Evolutionary conservation across 1,140 invertebrate genomes (phyloP), one percentile per base, ranked within the genome.

Genomic region (Zaprionus inermis): DNA sequence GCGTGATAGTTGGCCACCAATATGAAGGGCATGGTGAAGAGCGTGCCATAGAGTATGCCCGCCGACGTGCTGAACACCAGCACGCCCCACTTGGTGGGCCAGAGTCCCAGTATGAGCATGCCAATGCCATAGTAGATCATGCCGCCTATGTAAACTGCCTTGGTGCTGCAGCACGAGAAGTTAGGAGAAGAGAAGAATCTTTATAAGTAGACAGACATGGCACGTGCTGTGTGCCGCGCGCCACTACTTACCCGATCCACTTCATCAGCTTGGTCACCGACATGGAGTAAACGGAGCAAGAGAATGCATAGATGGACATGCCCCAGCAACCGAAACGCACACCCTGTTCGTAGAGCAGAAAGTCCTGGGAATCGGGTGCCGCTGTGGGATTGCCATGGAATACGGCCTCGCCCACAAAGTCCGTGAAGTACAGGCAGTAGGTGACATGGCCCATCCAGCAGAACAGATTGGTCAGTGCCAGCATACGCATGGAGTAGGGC

Each of bases 361-460:
- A 56, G 3, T 32, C 63, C 12, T 76, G 64, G 0, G 91, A 79
- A 6, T 64, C 52, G 2, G 78, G 76, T 0, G 81, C 14, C 1
- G 91, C 91, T 78, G 93, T 94, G 3, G 96, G 96, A 93, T 96
- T 94, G 0, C 96, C 96, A 11, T 94, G 93, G 81, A 95, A 97
- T 6, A 97, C 96, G 5, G 95, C 94, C 90, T 97, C 96, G 0
- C 96, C 97, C 1, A 97, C 97, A 85, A 97, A 97, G 92, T 97
- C 96, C 0, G 97, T 97, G 77, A 97, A 97, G 81, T 97, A 97
- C 0, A 98, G 92, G 0, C 96, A 97, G 79, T 97, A 98, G 81
- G 96, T 97, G 0, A 97, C 95, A 41, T 97, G 95, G 0, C 96
- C 96, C 96, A 97, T 97, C 97, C 97, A 97, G 78, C 96, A 97